Evolutionary conservation across 2,113 vertebrate genomes (phyloP), one percentile per base, ranked within the genome.

Genomic region (Pedetes capensis): DNA sequence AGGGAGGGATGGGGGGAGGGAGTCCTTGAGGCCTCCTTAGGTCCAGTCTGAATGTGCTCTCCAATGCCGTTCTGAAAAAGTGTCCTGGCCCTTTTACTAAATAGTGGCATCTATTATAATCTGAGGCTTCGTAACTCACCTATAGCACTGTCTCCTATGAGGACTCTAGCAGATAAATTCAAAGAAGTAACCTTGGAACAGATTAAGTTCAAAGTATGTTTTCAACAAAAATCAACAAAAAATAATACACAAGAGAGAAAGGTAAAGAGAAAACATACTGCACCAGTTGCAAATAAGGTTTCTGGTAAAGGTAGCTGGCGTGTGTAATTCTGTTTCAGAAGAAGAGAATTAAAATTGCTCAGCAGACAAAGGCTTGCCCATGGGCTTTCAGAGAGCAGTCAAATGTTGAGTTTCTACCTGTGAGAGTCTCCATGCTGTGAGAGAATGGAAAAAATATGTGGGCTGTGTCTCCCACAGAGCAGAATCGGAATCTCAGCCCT

Each of bases 221-320:
- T 75, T 81, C 29, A 87, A 53, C 71, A 95, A 87, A 93, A 68
- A 42, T 32, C n/a, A 79, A 75, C 5, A 23, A n/a, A 93, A n/a
- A 86, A 64, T 16, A 76, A 47, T 82, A n/a, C 81, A 53, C 22
- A 23, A 86, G 39, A 53, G 49, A 81, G 68, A 59, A 74, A 89
- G 23, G 3, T 44, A 29, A 57, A 84, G 64, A 75, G 64, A 87
- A 83, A 93, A 55, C 8, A 51, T 79, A 47, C 6, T 68, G 42
- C 34, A 83, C 29, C 27, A 34, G 29, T 32, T 49, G 1, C 34
- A 83, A 94, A 76, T 63, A 53, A 32, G 9, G 22, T 72, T 76
- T 92, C 89, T 72, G 64, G 12, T 8, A 57, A 89, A 61, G 13
- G 44, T 39, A 8, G n/a, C 13, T 94, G 32, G 71, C 57, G 59